Base-by-base conservation (phyloP, 2,113 vertebrate species). In the Piliocolobus tephrosceles region DNA sequence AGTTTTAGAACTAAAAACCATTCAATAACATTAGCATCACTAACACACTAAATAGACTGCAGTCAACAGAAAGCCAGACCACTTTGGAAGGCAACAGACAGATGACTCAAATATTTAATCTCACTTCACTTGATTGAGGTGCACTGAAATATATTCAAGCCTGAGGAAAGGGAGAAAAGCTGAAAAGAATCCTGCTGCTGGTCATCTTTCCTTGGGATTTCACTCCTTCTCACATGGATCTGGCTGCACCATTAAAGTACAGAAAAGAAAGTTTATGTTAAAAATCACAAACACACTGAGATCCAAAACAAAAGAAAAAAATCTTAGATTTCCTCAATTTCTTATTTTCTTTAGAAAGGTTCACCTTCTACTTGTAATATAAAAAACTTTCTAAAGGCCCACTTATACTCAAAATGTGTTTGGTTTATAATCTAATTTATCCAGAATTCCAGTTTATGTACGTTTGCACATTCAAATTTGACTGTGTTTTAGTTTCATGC, bases 241-340 rank as follows among this genome's bases (percentile, higher is more conserved):
- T 45, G 12, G 40, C n/a, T 90, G 76, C 12, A 80, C 23, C 45
- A 61, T 25, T 85, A 8, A 89, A 83, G 43, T 27, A 73, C 43
- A 90, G 27, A 92, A 68, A 52, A 75, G 35, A 58, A 85, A 61
- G 11, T 76, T 88, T 88, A 66, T 75, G 45, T 86, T 79, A 90
- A 92, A 89, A 93, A 78, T 91, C 90, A 95, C 45, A 64, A 87
- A 80, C 38, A 88, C 23, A 66, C 25, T 84, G 27, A 25, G 58
- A 88, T 57, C 35, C 18, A 47, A 81, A 95, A 86, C 55, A 81
- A 92, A 95, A 76, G n/a, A 83, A 93, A 93, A 89, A 93, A 93
- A 90, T 6, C 9, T 16, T 25, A 79, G 27, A 50, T 55, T 89
- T 90, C 94, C 79, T 89, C n/a, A 84, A 75, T 82, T 91, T 73